Evolutionary conservation across 2,113 vertebrate species (phyloP), one percentile per base, ranked within the genome.

Genomic region (Anas platyrhynchos): DNA sequence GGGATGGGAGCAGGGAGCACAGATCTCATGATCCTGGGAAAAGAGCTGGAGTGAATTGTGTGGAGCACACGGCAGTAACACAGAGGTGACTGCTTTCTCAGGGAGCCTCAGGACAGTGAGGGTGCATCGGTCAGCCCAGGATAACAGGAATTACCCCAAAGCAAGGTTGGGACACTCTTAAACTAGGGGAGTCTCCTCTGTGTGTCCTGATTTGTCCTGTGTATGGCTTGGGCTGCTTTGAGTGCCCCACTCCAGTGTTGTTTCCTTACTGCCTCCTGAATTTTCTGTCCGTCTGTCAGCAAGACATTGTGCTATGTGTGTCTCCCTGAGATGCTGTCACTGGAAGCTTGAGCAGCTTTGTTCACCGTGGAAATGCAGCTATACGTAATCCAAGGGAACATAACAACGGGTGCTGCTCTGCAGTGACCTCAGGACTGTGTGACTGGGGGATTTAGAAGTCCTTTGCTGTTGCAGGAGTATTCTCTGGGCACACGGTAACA

Each of bases 391-490:
- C 2, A 5, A 77, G 63, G 71, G 34, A 55, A 5, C 17, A 16
- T 8, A 17, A 32, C 0, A 3, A 50, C 4, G 50, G 63, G 32
- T 59, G 36, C 16, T 75, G 56, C 27, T 82, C 58, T 20, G 20
- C 50, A 15, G 7, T 26, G 55, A 26, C 44, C 50, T 74, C 63
- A 88, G 43, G 31, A 85, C 32, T 58, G 6, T 32, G 52, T 10
- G 34, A 25, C 2, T 63, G 31, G 56, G 41, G 55, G 59, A 89
- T 95, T 74, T 83, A 34, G 41, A 32, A 55, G 54, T 55, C 41
- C n/a, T 91, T 87, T 80, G 46, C 63, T 83, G 43, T 74, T 26
- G 6, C 36, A 81, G 68, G 9, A 66, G 44, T 69, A 83, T 89
- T 71, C 13, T 67, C 25, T 71, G 26, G 43, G 38, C 13, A 61